Evolutionary conservation across 2,113 vertebrate genomes (phyloP).

Genomic region (Prionailurus bengalensis): DNA sequence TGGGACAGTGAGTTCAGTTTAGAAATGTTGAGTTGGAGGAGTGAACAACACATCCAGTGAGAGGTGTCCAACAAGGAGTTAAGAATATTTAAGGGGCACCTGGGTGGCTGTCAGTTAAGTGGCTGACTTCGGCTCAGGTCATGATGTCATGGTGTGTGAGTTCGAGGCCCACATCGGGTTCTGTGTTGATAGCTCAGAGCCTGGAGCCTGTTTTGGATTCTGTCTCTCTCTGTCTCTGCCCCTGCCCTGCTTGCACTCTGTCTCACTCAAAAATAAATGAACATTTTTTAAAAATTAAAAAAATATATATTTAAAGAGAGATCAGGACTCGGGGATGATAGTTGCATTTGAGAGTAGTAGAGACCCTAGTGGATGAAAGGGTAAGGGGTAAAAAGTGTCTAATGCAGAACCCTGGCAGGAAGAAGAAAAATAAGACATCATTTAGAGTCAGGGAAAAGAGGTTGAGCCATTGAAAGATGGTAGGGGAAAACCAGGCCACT

Average conservation of each 20-base stretch:
- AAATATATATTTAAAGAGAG: background rate
- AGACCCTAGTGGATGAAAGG: background rate
- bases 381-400: background rate
- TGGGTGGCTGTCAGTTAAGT: too few relatives aligned
- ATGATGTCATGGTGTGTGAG: too few relatives aligned
- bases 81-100: background rate
- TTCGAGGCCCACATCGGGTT: too few relatives aligned
- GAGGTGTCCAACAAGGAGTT: background rate
- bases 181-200: too few relatives aligned
- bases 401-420: background rate
- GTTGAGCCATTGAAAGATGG: background rate
- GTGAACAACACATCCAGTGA: background rate
- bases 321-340: background rate
- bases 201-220: too few relatives aligned
- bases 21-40: background rate
- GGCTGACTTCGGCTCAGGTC: too few relatives aligned
- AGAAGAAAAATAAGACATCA: background rate
- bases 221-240: too few relatives aligned
- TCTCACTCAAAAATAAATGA: too few relatives aligned
- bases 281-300: too few relatives aligned
- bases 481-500: background rate
- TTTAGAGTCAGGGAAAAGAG: background rate
- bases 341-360: background rate
- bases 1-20: background rate
- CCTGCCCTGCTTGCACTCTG: too few relatives aligned